Conservation (phyloP, 2,113 vertebrate genomes). For the Gallinago jamesoni region DNA sequence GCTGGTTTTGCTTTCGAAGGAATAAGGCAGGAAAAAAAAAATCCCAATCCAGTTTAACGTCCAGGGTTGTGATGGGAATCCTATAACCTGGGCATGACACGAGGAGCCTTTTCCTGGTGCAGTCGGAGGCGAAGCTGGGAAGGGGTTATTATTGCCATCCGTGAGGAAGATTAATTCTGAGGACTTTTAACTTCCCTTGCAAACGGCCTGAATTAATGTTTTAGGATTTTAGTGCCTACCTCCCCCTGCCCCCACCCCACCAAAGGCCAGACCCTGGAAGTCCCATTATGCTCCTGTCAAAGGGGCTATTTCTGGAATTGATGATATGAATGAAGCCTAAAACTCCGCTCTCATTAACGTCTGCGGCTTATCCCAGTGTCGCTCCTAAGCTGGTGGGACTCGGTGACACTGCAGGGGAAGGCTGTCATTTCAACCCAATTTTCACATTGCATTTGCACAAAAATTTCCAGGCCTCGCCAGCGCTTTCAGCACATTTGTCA, state of each 20-base stretch:
- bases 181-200: constrained; percentile 24
- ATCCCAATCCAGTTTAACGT: neutral
- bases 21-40: neutral
- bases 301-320: constrained; percentile 63
- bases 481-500: neutral
- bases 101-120: neutral
- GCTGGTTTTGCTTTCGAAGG: neutral
- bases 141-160: constrained; percentile 24
- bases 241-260: neutral
- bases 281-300: constrained; percentile 58
- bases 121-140: neutral
- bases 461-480: constrained; percentile 4
- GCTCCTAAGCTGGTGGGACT: constrained; percentile 45
- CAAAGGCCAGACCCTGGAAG: constrained; percentile 51
- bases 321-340: constrained; percentile 60
- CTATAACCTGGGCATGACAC: neutral
- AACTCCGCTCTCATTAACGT: constrained; percentile 58
- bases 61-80: neutral
- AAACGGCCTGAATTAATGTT: constrained; percentile 46
- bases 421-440: constrained; percentile 63
- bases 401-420: constrained; percentile 45
- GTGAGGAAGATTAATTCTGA: constrained; percentile 12
- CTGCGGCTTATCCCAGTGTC: constrained; percentile 50
- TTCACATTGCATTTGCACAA: constrained; percentile 28
- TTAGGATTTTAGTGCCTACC: constrained; percentile 41